Base-by-base conservation (phyloP, 2,888 invertebrate species). In the Hydriomena furcata region DNA sequence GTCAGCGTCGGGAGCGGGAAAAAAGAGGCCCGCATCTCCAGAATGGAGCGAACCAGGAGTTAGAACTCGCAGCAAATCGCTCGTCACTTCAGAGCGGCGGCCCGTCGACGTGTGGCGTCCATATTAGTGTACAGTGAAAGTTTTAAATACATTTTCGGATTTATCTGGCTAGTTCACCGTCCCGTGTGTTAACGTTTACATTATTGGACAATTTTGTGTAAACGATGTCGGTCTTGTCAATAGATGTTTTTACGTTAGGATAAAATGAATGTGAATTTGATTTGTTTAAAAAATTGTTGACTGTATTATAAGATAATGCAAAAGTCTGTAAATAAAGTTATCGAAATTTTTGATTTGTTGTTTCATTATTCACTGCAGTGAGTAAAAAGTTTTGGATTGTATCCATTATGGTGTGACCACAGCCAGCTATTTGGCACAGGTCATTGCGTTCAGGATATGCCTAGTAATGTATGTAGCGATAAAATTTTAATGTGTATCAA, bases 21-120 rank as follows among this genome's bases (percentile, higher is more conserved):
- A 91, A 32, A 91, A 92, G 58, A 71, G 91, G 54, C 84, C 92
- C 0, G 91, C 91, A 0, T 92, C 92, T 0, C 92, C 93, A 0
- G 87, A 88, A 21, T 89, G 88, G 90, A 62, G 76, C 6, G 88
- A 89, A 10, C 84, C 81, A 55, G 84, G 84, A n/a, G 76, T 85
- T 11, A 73, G 86, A 58, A 85, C 88, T 27, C 82, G 90, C 12
- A 88, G 87, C 59, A 89, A 89, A 68, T 78, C 87, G 0, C 71
- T 89, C 12, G 80, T 84, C 25, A 81, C 87, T 2, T 74, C 88
- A 1, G 90, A 90, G 48, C 87, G 86, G 58, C 84, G 80, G 73
- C 91, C 93, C 46, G 91, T 93, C n/a, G 95, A 95, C 70, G 95
- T 95, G 49, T 95, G 95, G 95, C 92, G 95, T 71, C 95, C 95